Evolutionary conservation across 1,140 invertebrate genomes (phyloP), one percentile per base, ranked within the genome.

Genomic region (Sinonovacula constricta): DNA sequence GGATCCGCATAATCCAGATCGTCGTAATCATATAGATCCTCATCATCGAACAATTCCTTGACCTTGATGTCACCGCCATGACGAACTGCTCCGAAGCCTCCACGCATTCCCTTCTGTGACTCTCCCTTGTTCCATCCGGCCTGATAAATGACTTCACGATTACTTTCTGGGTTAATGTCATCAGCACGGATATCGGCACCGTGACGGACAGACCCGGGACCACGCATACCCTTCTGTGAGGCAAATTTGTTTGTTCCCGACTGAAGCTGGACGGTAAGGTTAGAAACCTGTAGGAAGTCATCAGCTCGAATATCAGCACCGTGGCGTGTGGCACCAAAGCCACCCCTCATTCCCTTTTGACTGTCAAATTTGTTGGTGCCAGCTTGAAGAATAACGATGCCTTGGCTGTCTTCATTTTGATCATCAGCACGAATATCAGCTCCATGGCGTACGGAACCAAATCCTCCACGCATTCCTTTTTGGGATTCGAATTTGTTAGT

Each of bases 301-400:
- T 89, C 88, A 28, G 84, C 83, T 26, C 81, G 78, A 57, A 88
- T 89, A 69, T 89, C 88, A 22, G 86, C 81, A 67, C 87, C 78
- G 59, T 89, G 88, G 12, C 87, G 81, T 2, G 81, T 79, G 34
- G 82, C 78, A n/a, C 87, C 87, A 28, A 88, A 81, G 12, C 72
- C 56, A 97, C 97, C 90, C 88, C 95, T 97, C 80, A 88, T 88
- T 2, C 87, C 87, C 5, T 81, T 70, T 72, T 88, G 87, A 15
- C 76, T 79, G 12, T 85, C 86, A n/a, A 95, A 94, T 86, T 97
- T 97, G 93, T 98, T 98, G 82, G 95, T 96, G 51, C 97, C 97
- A 59, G 96, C 96, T 90, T 98, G 97, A 0, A 98, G 93, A 72
- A 96, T 96, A 79, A 98, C 97, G 31, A 97, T 93, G 0, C 93